Evolutionary conservation across 2,888 invertebrate genomes (phyloP).

Genomic region (Mantis religiosa): DNA sequence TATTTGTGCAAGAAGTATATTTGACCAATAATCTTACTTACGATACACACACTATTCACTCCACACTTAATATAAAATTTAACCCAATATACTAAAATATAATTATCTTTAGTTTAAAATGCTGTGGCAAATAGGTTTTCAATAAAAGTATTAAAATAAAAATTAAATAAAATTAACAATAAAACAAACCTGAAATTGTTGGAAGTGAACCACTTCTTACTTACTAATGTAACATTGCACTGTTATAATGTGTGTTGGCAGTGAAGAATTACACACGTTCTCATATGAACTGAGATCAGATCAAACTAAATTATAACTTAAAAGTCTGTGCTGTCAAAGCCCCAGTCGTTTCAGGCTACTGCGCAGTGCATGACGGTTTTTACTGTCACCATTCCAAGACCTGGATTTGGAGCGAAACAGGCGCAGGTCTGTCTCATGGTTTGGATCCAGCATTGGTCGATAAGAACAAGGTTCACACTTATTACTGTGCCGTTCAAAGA

Average conservation of each 20-base stretch:
- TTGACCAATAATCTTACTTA: neutral
- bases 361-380: conserved; percentile 26
- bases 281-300: neutral
- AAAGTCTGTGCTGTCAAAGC: conserved; percentile 7
- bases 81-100: neutral
- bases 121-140: neutral
- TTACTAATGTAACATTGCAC: neutral
- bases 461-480: conserved; percentile 73
- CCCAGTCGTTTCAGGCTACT: conserved; percentile 29
- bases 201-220: neutral
- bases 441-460: conserved; percentile 81
- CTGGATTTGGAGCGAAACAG: conserved; percentile 74
- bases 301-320: neutral
- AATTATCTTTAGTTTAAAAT: neutral
- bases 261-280: neutral
- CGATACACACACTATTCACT: neutral
- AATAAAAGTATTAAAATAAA: neutral
- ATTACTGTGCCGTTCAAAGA: conserved; percentile 64
- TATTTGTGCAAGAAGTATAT: neutral
- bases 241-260: neutral
- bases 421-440: conserved; percentile 65
- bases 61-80: neutral
- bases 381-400: conserved; percentile 59
- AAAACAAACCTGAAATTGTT: neutral
- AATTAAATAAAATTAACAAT: neutral